Evolutionary conservation across 2,797 vertebrate genomes (phyloP).

Genomic region (Bucorvus abyssinicus): DNA sequence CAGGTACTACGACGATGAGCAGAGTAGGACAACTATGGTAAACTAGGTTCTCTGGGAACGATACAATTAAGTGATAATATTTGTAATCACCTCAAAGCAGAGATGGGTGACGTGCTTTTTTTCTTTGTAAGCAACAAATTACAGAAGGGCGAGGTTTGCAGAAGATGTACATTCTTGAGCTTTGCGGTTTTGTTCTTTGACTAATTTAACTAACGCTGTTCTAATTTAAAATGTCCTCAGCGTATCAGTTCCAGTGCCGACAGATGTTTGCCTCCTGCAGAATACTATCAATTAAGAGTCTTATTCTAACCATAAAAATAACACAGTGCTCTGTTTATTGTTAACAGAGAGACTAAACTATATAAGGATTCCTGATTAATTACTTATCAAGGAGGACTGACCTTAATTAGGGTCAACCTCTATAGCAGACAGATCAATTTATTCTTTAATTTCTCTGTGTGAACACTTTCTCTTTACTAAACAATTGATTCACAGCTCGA

Average conservation of each 20-base stretch:
- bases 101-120: background rate
- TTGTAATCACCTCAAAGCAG: background rate
- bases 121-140: background rate
- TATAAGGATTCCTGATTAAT: conserved; percentile 78
- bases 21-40: background rate
- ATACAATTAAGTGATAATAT: background rate
- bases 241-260: background rate
- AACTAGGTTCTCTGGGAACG: background rate
- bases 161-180: background rate
- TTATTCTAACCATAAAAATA: conserved; percentile 67
- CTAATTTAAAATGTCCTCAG: conserved; percentile 11
- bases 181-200: background rate
- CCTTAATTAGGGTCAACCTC: conserved; percentile 77
- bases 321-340: conserved; percentile 20
- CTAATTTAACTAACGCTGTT: background rate
- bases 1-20: background rate
- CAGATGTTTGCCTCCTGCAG: background rate
- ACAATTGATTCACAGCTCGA: background rate
- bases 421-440: conserved; percentile 17
- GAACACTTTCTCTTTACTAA: background rate
- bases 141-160: background rate
- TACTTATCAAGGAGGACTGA: conserved; percentile 81
- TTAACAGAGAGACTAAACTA: background rate
- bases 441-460: background rate
- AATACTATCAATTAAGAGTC: conserved; percentile 55